Base-by-base conservation (phyloP, 2,113 vertebrate genomes). In the Copsychus sechellarum region DNA sequence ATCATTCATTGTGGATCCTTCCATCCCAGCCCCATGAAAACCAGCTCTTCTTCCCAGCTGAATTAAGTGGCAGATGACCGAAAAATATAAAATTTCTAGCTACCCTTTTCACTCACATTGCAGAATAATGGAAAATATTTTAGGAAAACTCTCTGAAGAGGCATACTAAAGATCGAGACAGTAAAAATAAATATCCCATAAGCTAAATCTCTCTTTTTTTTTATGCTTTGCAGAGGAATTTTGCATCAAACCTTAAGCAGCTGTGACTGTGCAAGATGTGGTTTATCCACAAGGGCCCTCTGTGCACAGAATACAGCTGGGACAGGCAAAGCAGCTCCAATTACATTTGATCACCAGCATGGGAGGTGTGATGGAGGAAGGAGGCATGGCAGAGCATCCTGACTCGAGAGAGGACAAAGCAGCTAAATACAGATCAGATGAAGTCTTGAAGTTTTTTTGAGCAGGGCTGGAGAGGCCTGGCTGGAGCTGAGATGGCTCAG, bases 401-500 rank as follows among this genome's bases (percentile, higher is more conserved):
- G 34, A 70, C 47, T 53, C 0, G 0, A 76, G 23, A 70, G 12
- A 54, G 61, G 34, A 33, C 20, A 90, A 86, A 86, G 45, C 28
- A n/a, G 15, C 11, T 89, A 34, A 78, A 69, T 24, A 45, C 20
- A 47, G 61, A 53, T 34, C 13, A 83, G 66, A 48, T 33, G 54
- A 53, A 83, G 42, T 19, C 67, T 79, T 86, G 81, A 91, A 18
- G 34, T 8, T 79, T 61, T 66, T 83, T 29, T 74, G 56, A 23
- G 69, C 71, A 94, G 26, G 51, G 25, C 45, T 86, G 40, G 40
- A 40, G 40, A 40, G 40, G 40, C 40, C 40, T 40, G 45, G 50
- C 16, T 83, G 72, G 42, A 0, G 0, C 57, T 0, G 0, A 58
- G 74, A 1, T 10, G 40, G 9, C 33, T 82, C 2, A 0, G 43